Conservation (phyloP, 2,113 vertebrate species). For the Heteronetta atricapilla region DNA sequence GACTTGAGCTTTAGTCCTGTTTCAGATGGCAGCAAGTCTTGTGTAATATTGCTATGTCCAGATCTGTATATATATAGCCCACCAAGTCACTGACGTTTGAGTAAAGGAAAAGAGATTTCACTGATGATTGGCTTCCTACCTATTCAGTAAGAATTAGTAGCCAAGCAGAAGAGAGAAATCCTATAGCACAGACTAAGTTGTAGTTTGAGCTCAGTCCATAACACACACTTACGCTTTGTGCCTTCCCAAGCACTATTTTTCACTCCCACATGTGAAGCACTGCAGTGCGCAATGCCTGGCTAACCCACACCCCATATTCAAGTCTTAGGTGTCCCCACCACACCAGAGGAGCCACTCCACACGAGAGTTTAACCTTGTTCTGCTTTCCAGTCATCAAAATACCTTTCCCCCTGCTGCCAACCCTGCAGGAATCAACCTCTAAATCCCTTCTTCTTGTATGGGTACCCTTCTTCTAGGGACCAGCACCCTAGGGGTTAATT, state of each 20-base stretch:
- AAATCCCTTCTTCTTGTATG: neutral
- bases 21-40: neutral
- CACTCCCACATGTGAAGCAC: neutral
- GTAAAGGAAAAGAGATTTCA: rapidly evolving
- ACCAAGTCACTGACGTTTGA: neutral
- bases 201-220: neutral
- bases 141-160: neutral
- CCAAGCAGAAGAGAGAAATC: neutral
- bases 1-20: neutral
- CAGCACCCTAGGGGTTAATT: neutral
- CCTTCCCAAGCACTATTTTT: neutral
- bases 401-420: neutral
- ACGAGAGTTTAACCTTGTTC: neutral
- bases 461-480: neutral
- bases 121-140: neutral
- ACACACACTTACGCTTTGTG: neutral
- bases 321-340: neutral
- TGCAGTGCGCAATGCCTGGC: neutral
- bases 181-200: neutral
- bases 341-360: neutral
- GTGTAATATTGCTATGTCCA: rapidly evolving
- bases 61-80: neutral
- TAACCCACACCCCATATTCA: neutral
- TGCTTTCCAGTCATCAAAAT: neutral
- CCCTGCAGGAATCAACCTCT: neutral